These are phyloP conservation scores for Antechinus flavipes DNA, from an alignment of 2,113 vertebrate species.

Conservation along the genomic window DNA sequence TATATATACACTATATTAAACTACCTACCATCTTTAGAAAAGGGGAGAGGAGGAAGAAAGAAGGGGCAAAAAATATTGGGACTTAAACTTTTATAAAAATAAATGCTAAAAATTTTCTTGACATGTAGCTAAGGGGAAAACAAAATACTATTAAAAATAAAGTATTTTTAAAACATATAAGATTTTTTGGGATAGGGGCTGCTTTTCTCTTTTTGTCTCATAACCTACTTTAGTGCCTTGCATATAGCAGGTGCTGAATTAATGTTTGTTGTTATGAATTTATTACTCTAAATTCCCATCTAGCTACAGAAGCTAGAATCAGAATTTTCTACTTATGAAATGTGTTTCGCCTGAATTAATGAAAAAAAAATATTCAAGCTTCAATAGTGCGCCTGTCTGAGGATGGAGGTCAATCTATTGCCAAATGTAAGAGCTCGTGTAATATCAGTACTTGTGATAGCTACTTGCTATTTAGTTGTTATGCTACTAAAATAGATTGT, in stretches of 20 bases:
- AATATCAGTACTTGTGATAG: background rate
- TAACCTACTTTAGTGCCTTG: background rate
- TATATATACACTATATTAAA: too few relatives aligned
- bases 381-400: background rate
- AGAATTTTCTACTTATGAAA: slow-evolving; percentile 26
- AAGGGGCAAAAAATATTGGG: too few relatives aligned
- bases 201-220: background rate
- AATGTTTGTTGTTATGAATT: background rate
- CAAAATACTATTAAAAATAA: too few relatives aligned
- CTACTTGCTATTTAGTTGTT: background rate
- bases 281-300: background rate
- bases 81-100: too few relatives aligned
- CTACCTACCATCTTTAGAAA: too few relatives aligned
- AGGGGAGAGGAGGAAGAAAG: too few relatives aligned
- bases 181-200: background rate
- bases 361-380: slow-evolving; percentile 8
- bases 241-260: background rate
- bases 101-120: too few relatives aligned
- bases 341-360: slow-evolving; percentile 41
- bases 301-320: background rate
- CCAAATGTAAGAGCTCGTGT: background rate
- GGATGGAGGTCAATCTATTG: background rate
- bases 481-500: background rate
- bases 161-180: too few relatives aligned
- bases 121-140: too few relatives aligned